A percentile compares a stretch with the other conserved stretches of the same genome.
These are phyloP conservation scores for Acanthis flammea DNA, from an alignment of 2,797 vertebrate genomes.

Conservation along the genomic window DNA sequence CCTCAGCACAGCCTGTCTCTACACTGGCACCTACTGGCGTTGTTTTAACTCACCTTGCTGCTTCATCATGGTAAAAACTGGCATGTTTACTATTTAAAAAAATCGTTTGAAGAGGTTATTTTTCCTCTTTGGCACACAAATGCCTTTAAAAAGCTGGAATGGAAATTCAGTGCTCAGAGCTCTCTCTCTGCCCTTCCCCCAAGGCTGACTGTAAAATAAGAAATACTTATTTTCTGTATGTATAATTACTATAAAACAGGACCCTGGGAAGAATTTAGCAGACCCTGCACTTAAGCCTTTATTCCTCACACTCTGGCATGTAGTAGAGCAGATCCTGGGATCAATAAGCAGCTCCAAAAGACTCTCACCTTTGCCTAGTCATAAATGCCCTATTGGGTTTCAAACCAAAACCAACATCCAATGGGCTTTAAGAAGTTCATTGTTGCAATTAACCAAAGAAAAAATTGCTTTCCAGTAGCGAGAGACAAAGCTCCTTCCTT, in stretches of 20 bases:
- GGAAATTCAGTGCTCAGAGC: background rate
- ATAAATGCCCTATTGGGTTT: background rate
- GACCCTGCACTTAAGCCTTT: background rate
- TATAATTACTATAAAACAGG: background rate
- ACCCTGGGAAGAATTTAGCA: background rate
- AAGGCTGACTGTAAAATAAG: background rate
- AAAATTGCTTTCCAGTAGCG: background rate
- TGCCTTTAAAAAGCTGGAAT: background rate
- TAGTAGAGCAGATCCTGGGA: background rate
- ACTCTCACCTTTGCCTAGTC: background rate
- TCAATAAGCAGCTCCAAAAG: background rate
- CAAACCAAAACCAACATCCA: background rate
- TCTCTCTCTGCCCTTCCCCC: background rate
- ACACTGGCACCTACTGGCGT: background rate
- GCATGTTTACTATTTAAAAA: background rate
- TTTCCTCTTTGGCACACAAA: background rate
- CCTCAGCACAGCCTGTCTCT: background rate
- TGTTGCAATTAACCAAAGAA: background rate
- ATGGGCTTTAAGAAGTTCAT: accelerated
- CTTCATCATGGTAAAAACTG: background rate
- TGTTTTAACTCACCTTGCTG: background rate
- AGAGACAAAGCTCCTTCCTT: background rate
- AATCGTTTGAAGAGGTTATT: accelerated
- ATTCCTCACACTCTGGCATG: background rate
- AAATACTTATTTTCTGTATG: background rate